Percentiles rank a stretch among this genome's conserved stretches.
Evolutionary conservation across 2,888 invertebrate genomes (phyloP).

Genomic region (Heliconius charithonia): DNA sequence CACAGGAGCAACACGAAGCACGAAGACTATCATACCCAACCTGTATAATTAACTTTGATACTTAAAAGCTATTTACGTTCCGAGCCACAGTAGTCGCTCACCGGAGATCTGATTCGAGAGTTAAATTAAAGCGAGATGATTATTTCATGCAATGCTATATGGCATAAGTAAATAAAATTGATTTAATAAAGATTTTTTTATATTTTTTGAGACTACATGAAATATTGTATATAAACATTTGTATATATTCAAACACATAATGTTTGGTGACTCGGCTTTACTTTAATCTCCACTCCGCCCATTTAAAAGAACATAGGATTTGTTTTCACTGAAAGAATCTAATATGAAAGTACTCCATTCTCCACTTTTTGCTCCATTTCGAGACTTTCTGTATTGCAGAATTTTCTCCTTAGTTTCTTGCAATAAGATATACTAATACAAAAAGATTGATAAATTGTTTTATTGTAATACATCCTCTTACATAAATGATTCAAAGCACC

Average conservation of each 20-base stretch:
- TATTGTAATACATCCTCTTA: not conserved
- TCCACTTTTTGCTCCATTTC: too few species aligned
- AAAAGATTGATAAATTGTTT: not conserved
- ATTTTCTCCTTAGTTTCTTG: too few species aligned
- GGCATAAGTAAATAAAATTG: not conserved
- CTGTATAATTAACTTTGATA: slow-evolving; percentile 25
- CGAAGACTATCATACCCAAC: not conserved
- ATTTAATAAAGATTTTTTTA: not conserved
- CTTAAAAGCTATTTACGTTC: slow-evolving; percentile 5
- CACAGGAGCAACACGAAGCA: not conserved
- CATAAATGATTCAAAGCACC: not conserved
- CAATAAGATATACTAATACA: not conserved
- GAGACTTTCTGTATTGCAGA: too few species aligned
- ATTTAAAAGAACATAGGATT: not conserved
- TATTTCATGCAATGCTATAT: not conserved
- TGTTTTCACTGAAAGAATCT: not conserved
- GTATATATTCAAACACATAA: too few species aligned
- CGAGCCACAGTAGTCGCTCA: not conserved
- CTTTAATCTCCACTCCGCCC: too few species aligned
- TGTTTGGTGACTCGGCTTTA: not conserved
- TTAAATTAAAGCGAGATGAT: not conserved
- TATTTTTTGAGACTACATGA: not conserved
- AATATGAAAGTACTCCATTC: too few species aligned
- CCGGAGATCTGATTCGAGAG: not conserved
- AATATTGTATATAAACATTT: too few species aligned